Evolutionary conservation across 2,113 vertebrate genomes (phyloP).

Genomic region (Marcusenius ussheri): DNA sequence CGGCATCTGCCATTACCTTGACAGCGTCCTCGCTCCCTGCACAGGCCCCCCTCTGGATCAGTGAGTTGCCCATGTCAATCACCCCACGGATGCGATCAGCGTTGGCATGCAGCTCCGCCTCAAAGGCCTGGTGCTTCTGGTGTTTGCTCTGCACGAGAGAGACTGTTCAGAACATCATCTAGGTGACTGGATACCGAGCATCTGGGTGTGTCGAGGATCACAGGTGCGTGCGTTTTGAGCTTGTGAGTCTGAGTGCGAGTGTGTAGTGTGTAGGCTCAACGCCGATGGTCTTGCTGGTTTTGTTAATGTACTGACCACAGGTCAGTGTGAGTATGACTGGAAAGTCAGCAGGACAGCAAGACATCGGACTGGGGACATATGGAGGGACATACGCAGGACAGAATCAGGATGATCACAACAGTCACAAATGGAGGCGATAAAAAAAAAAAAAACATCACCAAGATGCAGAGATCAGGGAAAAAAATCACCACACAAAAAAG

Average conservation of each 20-base stretch:
- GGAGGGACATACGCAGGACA: neutral
- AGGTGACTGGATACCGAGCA: neutral
- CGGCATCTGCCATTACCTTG: conserved; percentile 62
- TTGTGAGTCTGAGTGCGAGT: neutral
- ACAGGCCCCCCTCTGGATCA: conserved; percentile 91
- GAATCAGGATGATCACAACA: neutral
- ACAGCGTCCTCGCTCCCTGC: conserved; percentile 94
- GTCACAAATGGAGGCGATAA: neutral
- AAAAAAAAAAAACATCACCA: neutral
- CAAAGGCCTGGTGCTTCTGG: conserved; percentile 97
- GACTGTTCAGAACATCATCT: neutral
- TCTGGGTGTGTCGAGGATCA: neutral
- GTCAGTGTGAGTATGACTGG: neutral
- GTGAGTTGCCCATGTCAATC: conserved; percentile 88
- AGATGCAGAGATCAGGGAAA: neutral
- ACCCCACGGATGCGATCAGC: conserved; percentile 91
- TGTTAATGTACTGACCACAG: neutral
- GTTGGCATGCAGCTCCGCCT: conserved; percentile 93
- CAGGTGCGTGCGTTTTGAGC: neutral
- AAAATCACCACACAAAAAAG: neutral
- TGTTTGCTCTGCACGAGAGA: conserved; percentile 81
- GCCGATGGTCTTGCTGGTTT: neutral
- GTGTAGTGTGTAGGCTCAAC: neutral
- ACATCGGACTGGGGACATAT: neutral
- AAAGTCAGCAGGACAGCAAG: neutral